phyloP scores from a whole-genome alignment of 2,888 invertebrate genomes.

The Amphipoea oculea region DNA sequence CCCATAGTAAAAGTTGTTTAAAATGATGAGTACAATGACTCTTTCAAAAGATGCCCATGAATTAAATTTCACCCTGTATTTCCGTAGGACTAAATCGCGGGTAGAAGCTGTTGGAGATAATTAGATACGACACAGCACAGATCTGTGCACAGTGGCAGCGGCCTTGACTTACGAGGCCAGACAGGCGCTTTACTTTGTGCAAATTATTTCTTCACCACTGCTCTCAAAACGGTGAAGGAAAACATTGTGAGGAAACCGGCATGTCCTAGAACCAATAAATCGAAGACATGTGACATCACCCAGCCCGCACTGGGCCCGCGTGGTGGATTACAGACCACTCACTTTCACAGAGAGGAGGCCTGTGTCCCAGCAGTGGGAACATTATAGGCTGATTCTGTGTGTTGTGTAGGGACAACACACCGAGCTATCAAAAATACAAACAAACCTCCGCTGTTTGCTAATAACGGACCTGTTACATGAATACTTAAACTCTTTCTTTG shows the following conservation, averaged over 20 bases:
- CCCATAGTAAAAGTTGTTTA: too few relatives aligned
- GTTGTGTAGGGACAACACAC: too few relatives aligned
- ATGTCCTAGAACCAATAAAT: background rate
- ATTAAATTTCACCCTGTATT: too few relatives aligned
- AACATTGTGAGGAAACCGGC: background rate
- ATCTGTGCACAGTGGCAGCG: background rate
- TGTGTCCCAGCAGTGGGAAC: background rate
- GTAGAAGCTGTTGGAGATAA: too few relatives aligned
- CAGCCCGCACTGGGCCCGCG: background rate
- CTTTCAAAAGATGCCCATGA: too few relatives aligned
- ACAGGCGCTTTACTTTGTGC: background rate
- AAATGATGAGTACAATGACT: too few relatives aligned
- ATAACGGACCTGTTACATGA: background rate
- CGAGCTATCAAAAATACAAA: background rate
- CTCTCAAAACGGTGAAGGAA: background rate
- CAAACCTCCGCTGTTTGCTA: background rate
- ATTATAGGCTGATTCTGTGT: too few relatives aligned
- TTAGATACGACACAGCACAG: too few relatives aligned
- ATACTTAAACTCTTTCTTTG: constrained; percentile 15
- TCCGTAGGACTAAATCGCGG: too few relatives aligned
- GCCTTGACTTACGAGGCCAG: background rate
- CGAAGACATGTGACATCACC: background rate
- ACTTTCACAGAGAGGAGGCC: background rate
- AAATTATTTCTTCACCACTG: background rate
- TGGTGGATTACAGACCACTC: background rate